Evolutionary conservation across 2,888 invertebrate species (phyloP).

Genomic region (Dynastes maya): DNA sequence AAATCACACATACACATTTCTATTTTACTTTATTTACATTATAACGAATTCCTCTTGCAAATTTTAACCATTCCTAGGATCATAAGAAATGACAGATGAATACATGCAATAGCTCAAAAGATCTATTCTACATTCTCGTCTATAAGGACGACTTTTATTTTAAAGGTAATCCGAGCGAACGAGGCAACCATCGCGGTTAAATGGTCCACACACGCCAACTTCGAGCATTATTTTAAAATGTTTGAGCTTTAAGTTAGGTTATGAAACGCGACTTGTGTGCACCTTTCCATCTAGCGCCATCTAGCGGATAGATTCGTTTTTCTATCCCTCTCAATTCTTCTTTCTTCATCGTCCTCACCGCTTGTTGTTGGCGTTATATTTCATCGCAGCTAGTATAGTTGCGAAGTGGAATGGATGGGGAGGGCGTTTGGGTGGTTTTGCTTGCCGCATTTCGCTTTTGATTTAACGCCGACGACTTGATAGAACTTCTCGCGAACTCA

Average conservation of each 20-base stretch:
- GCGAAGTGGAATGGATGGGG: neutral
- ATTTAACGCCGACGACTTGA: constrained; percentile 35
- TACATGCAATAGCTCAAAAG: too few species aligned
- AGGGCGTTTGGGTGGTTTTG: neutral
- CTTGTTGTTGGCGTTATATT: neutral
- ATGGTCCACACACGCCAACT: constrained; percentile 8
- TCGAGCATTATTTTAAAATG: constrained; percentile 6
- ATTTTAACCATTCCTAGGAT: too few species aligned
- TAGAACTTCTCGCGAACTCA: constrained; percentile 42
- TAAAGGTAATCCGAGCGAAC: neutral
- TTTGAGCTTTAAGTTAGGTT: neutral
- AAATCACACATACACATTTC: too few species aligned
- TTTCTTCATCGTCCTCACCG: neutral
- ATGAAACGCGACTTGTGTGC: neutral
- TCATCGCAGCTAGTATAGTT: neutral
- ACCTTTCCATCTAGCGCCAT: neutral
- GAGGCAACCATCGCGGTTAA: neutral
- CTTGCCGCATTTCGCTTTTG: constrained; percentile 13
- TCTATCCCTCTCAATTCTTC: neutral
- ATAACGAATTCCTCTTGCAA: too few species aligned
- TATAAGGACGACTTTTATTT: neutral
- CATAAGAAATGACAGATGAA: too few species aligned
- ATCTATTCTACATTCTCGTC: too few species aligned
- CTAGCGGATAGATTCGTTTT: neutral
- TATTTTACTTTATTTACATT: too few species aligned